Percentiles rank a stretch among this genome's conserved stretches.
phyloP scores from a whole-genome alignment of 2,888 invertebrate genomes.

The Megamerina dolium region DNA sequence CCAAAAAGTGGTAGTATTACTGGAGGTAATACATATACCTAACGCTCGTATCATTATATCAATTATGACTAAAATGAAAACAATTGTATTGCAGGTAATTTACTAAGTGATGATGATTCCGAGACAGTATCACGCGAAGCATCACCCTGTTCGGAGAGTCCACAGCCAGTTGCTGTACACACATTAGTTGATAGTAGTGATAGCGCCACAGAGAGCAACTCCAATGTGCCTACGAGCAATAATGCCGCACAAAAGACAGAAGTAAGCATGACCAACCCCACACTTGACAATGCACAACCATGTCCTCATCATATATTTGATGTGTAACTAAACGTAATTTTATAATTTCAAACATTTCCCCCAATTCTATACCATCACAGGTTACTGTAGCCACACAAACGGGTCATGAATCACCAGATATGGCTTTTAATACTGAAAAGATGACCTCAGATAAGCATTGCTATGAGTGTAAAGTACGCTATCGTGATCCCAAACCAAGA shows the following conservation, averaged over 20 bases:
- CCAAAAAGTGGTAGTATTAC: slow-evolving; percentile 8
- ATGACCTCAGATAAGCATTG: slow-evolving; percentile 80
- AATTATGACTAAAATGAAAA: not conserved
- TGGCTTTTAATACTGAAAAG: slow-evolving; percentile 61
- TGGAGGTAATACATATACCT: not conserved
- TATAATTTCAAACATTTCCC: too few relatives aligned
- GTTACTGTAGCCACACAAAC: slow-evolving; percentile 84
- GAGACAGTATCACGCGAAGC: slow-evolving; percentile 65
- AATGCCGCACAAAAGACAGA: slow-evolving; percentile 3
- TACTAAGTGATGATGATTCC: slow-evolving; percentile 57
- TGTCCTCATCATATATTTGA: too few relatives aligned
- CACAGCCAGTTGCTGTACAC: slow-evolving; percentile 32
- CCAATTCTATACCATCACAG: too few relatives aligned
- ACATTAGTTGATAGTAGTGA: not conserved
- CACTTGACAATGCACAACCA: not conserved
- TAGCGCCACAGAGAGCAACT: slow-evolving; percentile 2
- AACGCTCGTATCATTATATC: not conserved
- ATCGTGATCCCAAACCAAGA: slow-evolving; percentile 83
- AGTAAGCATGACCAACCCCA: not conserved
- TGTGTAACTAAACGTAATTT: too few relatives aligned
- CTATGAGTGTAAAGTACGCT: slow-evolving; percentile 87
- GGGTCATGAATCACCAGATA: slow-evolving; percentile 69
- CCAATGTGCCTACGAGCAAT: not conserved
- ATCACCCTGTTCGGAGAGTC: slow-evolving; percentile 64
- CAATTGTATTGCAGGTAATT: slow-evolving; percentile 21